Base-by-base conservation (phyloP, 1,140 invertebrate species). In the Homalodisca vitripennis region DNA sequence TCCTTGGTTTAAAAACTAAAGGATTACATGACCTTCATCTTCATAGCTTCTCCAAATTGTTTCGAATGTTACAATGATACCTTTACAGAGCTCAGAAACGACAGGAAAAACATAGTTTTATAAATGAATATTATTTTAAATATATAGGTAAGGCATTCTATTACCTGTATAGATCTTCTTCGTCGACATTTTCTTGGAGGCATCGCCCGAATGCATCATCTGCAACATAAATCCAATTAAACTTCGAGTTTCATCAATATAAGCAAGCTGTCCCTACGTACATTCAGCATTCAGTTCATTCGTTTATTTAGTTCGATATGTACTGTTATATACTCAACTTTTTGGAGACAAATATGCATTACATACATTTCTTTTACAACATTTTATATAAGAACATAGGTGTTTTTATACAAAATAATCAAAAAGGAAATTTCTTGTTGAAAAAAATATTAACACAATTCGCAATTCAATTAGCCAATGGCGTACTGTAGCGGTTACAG, bases 141-240 rank as follows among this genome's bases (percentile, higher is more conserved):
- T 63, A 29, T 24, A 22, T 10, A 31, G 10, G 60, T 6, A 24
- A 31, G 26, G 26, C 20, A 17, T 30, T 27, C 34, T 75, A 76
- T 81, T 79, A 89, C 86, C 84, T 85, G 74, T 82, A 87, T 22
- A 83, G 78, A 74, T 88, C 84, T 60, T 86, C 84, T 65, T 84
- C 74, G 69, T 87, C 83, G 14, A 82, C 85, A 71, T 85, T 85
- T 20, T 85, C 78, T 62, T 86, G 83, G 72, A 93, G 83, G 79
- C 92, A 95, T 76, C 87, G 86, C 69, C 92, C 92, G 78, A 95
- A 94, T 68, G 89, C 92, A 75, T 87, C 85, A 84, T 95, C 92
- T 94, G 80, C 41, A 86, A 84, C 73, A 66, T 64, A 67, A 74
- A 60, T 27, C 2, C 3, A 27, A 60, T 53, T 53, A 12, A 14